Evolutionary conservation across 2,888 invertebrate genomes (phyloP).

Genomic region (Cataglyphis altisquamis): DNA sequence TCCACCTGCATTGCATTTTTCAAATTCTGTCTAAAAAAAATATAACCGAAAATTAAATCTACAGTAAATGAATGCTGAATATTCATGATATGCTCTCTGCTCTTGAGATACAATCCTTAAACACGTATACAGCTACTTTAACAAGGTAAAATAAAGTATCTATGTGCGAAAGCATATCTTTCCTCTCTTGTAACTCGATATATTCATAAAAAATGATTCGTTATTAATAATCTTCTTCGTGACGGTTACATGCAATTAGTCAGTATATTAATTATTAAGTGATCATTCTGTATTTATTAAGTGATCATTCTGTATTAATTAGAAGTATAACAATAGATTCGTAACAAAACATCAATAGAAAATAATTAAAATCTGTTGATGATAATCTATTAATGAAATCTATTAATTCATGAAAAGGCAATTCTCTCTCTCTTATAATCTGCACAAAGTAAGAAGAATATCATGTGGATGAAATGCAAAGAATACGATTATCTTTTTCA

Average conservation of each 20-base stretch:
- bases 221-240: slow-evolving; percentile 3
- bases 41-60: slow-evolving; percentile 34
- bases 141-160: slow-evolving; percentile 22
- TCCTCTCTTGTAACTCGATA: not conserved
- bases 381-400: not conserved
- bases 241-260: not conserved
- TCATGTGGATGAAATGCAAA: not conserved
- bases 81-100: slow-evolving; percentile 21
- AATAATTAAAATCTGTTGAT: not conserved
- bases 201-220: not conserved
- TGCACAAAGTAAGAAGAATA: not conserved
- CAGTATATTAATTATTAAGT: not conserved
- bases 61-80: slow-evolving; percentile 27
- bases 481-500: not conserved
- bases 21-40: slow-evolving; percentile 2
- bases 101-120: slow-evolving; percentile 25
- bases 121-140: slow-evolving; percentile 37
- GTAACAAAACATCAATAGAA: not conserved
- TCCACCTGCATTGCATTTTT: not conserved
- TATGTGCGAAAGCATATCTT: slow-evolving; percentile 17
- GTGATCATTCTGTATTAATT: not conserved
- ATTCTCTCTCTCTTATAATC: not conserved
- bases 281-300: not conserved
- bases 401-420: not conserved
- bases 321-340: not conserved